Conservation (phyloP, 2,888 invertebrate genomes). For the Aspidiotus rigidus region DNA sequence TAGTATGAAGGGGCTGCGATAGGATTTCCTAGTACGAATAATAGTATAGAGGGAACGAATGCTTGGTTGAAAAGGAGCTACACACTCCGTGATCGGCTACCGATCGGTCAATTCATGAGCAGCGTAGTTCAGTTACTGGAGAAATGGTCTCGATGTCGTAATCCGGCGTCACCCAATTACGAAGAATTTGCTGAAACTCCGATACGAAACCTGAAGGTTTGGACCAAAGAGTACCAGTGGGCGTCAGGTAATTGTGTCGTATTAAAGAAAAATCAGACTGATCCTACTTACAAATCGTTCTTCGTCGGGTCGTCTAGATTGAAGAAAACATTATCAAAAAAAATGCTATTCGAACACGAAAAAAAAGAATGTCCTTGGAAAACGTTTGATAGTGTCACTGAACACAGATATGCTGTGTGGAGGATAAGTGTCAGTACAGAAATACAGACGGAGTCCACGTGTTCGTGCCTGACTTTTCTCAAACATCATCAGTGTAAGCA, state of each 20-base stretch:
- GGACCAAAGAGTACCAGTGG: background rate
- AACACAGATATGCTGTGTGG: background rate
- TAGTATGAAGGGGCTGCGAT: too few species aligned
- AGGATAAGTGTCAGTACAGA: background rate
- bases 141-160: background rate
- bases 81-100: too few species aligned
- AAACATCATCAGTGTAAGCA: background rate
- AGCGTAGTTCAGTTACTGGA: background rate
- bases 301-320: background rate
- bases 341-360: background rate
- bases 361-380: background rate
- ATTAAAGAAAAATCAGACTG: background rate
- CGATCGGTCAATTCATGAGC: background rate
- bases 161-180: background rate
- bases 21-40: background rate
- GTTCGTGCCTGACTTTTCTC: background rate
- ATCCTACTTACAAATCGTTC: background rate
- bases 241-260: background rate
- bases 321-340: background rate
- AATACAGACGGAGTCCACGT: background rate
- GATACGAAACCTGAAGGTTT: background rate
- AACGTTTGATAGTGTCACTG: background rate
- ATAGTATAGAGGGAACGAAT: background rate
- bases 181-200: background rate
- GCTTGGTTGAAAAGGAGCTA: background rate